Conservation (phyloP, 2,113 vertebrate species). For the Aphyosemion australe region DNA sequence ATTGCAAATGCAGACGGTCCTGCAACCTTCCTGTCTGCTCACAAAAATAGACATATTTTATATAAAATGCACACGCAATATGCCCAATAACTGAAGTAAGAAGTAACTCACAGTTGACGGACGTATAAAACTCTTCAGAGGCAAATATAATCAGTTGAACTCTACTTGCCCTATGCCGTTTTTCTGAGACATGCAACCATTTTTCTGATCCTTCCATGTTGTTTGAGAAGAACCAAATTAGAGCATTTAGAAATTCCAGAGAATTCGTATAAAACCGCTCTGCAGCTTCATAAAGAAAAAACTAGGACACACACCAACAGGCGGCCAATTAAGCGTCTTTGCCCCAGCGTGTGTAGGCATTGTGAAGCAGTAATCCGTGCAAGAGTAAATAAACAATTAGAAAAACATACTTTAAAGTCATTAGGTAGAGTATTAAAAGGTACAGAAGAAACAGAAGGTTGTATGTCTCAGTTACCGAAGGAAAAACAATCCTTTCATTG, state of each 20-base stretch:
- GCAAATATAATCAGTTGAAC: constrained; percentile 18
- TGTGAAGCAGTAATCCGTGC: background rate
- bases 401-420: background rate
- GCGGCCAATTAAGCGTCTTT: constrained; percentile 62
- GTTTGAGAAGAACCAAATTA: constrained; percentile 37
- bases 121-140: background rate
- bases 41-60: constrained; percentile 17
- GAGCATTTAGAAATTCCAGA: constrained; percentile 36
- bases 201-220: constrained; percentile 27
- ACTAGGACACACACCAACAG: constrained; percentile 58
- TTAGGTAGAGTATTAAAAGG: background rate
- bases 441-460: background rate
- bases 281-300: constrained; percentile 33
- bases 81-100: background rate
- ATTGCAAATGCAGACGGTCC: constrained; percentile 64
- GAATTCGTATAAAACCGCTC: constrained; percentile 23
- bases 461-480: background rate
- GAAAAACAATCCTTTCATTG: too few relatives aligned
- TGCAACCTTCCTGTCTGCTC: constrained; percentile 57
- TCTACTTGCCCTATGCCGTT: constrained; percentile 25
- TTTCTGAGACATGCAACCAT: constrained; percentile 24
- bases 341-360: background rate
- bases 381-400: constrained; percentile 10
- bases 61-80: constrained; percentile 3
- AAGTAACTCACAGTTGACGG: background rate